These are phyloP conservation scores for Phrynosoma platyrhinos DNA, from an alignment of 2,113 vertebrate species.

Conservation along the genomic window DNA sequence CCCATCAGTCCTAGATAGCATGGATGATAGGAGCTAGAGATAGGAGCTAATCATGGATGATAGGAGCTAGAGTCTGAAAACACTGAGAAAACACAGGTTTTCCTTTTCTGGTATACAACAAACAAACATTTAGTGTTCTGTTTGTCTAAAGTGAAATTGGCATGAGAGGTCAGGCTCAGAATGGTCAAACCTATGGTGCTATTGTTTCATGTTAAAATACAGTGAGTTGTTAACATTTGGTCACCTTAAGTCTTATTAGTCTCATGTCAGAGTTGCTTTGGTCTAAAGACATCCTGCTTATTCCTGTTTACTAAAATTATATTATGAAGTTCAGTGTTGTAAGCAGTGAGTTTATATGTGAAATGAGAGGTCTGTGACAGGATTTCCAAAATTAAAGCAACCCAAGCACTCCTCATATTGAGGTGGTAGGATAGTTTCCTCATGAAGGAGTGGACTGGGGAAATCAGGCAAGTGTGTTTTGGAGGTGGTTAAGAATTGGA, in stretches of 20 bases:
- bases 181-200: too few species aligned
- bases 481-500: neutral
- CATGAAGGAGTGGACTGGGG: neutral
- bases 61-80: too few species aligned
- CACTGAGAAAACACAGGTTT: neutral
- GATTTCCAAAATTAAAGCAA: neutral
- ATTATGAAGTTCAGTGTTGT: neutral
- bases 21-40: too few species aligned
- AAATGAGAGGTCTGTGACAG: neutral
- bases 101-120: neutral
- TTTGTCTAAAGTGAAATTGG: neutral
- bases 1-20: too few species aligned
- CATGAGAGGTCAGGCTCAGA: neutral
- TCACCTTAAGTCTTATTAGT: neutral
- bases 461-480: neutral
- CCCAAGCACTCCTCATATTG: too few species aligned
- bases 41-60: too few species aligned
- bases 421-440: neutral
- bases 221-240: neutral
- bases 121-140: too few species aligned
- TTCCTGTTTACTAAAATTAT: neutral
- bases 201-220: too few species aligned
- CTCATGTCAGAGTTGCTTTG: neutral
- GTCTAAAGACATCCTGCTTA: neutral
- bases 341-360: neutral